Percentiles rank a stretch among this genome's conserved stretches.
Evolutionary conservation across 2,888 invertebrate genomes (phyloP).

Genomic region (Drosophila pseudotakahashii): DNA sequence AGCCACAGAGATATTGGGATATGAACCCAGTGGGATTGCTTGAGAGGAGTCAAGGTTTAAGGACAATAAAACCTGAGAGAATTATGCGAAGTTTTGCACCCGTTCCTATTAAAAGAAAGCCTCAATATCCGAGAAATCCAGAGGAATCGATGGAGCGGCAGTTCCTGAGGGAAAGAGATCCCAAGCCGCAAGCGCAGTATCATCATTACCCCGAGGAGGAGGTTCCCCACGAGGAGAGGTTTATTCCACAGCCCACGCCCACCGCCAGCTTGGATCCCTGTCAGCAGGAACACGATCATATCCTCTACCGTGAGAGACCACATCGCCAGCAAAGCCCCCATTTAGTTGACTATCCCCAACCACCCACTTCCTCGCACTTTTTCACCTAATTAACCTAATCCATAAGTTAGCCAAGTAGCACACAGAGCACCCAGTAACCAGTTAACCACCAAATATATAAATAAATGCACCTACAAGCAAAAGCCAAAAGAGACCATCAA

Average conservation of each 20-base stretch:
- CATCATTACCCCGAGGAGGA: slow-evolving; percentile 45
- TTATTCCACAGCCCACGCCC: not conserved
- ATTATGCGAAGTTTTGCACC: slow-evolving; percentile 8
- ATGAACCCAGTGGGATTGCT: not conserved
- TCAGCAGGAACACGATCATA: slow-evolving; percentile 40
- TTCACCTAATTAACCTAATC: slow-evolving; percentile 55
- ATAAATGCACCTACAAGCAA: slow-evolving; percentile 47
- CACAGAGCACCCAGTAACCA: slow-evolving; percentile 51
- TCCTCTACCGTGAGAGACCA: slow-evolving; percentile 1
- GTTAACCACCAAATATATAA: slow-evolving; percentile 53
- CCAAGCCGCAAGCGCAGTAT: not conserved
- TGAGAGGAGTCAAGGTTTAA: not conserved
- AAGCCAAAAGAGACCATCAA: slow-evolving; percentile 19
- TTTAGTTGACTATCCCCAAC: slow-evolving; percentile 18
- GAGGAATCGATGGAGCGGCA: slow-evolving; percentile 7
- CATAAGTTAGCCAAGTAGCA: slow-evolving; percentile 21
- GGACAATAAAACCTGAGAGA: not conserved
- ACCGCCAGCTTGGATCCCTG: slow-evolving; percentile 56
- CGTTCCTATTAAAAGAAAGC: slow-evolving; percentile 3
- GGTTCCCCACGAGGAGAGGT: slow-evolving; percentile 23
- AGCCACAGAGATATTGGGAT: slow-evolving; percentile 23
- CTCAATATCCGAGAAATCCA: not conserved
- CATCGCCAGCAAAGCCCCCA: not conserved
- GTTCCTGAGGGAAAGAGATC: slow-evolving; percentile 10
- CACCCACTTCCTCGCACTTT: slow-evolving; percentile 25